Evolutionary conservation across 2,797 vertebrate genomes (phyloP).

Genomic region (Clarias platycephalus): DNA sequence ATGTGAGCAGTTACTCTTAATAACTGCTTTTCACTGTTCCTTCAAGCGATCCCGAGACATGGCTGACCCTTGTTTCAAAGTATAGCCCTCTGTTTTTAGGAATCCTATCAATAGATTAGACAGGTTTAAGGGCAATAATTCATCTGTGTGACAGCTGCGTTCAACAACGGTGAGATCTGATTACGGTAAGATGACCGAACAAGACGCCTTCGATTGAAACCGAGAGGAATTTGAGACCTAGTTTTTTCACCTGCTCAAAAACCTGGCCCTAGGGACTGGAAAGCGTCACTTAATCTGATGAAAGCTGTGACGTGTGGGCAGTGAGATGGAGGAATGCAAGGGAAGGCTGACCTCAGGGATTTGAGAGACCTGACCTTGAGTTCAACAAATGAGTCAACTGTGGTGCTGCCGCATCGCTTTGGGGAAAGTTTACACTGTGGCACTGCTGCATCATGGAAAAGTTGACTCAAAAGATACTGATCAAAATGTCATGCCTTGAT

Average conservation of each 20-base stretch:
- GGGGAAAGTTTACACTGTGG: not conserved
- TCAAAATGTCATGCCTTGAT: not conserved
- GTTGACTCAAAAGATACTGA: not conserved
- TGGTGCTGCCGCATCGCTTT: slow-evolving; percentile 8
- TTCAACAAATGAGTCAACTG: slow-evolving; percentile 37
- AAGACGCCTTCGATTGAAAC: not conserved
- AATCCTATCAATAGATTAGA: slow-evolving; percentile 40
- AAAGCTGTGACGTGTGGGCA: not conserved
- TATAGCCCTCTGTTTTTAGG: slow-evolving; percentile 29
- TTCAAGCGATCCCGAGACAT: slow-evolving; percentile 25
- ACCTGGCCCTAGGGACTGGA: not conserved
- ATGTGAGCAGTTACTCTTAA: not conserved
- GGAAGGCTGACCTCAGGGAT: slow-evolving; percentile 48
- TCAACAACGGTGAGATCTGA: slow-evolving; percentile 30
- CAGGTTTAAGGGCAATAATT: slow-evolving; percentile 35
- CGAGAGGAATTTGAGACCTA: not conserved
- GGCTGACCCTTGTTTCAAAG: slow-evolving; percentile 9
- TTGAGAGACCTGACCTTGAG: slow-evolving; percentile 57
- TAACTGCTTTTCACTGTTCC: slow-evolving; percentile 25
- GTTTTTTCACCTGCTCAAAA: slow-evolving; percentile 9
- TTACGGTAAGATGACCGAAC: slow-evolving; percentile 27
- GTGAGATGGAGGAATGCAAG: slow-evolving; percentile 16
- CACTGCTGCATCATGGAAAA: not conserved
- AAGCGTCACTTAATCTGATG: not conserved
- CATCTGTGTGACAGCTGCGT: slow-evolving; percentile 35